Base-by-base conservation (phyloP, 2,888 invertebrate species). In the Sturmia bella region DNA sequence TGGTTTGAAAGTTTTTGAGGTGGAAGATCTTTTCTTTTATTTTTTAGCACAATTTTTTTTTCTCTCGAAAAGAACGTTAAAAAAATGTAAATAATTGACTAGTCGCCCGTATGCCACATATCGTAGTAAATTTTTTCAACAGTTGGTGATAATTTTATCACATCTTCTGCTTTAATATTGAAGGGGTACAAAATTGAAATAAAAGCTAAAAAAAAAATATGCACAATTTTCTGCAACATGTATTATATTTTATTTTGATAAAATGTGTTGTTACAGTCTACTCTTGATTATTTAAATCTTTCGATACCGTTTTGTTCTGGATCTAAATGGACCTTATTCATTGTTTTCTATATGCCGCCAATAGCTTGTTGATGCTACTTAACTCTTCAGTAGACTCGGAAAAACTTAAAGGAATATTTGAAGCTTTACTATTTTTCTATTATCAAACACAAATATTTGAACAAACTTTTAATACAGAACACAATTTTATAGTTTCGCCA, bases 161-260 rank as follows among this genome's bases (percentile, higher is more conserved):
- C 12, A 21, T 32, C 6, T 57, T 39, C 39, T 37, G 11, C 27
- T 41, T 41, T 21, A 50, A 13, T 15, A 39, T 15, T 48, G 24
- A 66, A 54, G 17, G 54, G 76, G 6, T 41, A 43, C 9, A 45
- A 15, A 5, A 48, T 27, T 19, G 27, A 64, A 57, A 73, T 39
- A 61, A 68, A 70, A 41, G 41, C 27, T 21, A 37, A 75, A 69
- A 80, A 59, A 66, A 81, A 73, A 74, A 82, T 82, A 69, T n/a
- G n/a, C n/a, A 77, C 82, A 70, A 74, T 82, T 82, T 78, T 78
- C 64, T 50, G 77, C 81, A 64, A 61, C 66, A 64, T 64, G 64
- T 57, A 48, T 17, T 63, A 61, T 39, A 15, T 32, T 27, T 19
- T 45, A 41, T 15, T n/a, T 41, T 17, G 32, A 9, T 1, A 32